These are phyloP conservation scores for Poecile montanus DNA, from an alignment of 2,797 vertebrate genomes.

Conservation along the genomic window DNA sequence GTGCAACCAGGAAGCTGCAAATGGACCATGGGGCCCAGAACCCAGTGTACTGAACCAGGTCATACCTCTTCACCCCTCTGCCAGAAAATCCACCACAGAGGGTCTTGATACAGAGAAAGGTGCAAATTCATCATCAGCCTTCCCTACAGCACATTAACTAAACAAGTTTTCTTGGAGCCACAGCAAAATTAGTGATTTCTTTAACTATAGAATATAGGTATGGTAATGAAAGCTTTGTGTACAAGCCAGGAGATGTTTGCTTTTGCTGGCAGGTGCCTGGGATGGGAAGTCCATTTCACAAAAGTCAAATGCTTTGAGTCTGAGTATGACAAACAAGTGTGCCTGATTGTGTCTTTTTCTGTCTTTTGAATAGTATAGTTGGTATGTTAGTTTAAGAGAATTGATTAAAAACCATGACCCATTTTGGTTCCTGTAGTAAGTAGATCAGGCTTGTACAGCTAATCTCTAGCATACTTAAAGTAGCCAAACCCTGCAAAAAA, in stretches of 20 bases:
- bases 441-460: background rate
- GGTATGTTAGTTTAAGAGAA: background rate
- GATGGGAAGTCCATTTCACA: background rate
- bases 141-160: background rate
- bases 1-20: constrained; percentile 4
- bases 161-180: background rate
- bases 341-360: background rate
- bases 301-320: background rate
- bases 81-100: background rate
- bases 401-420: fast-evolving
- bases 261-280: background rate
- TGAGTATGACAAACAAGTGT: background rate
- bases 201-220: background rate
- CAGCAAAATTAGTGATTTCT: background rate
- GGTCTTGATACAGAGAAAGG: background rate
- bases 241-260: background rate
- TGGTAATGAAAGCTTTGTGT: background rate
- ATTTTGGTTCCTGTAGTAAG: background rate
- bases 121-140: background rate
- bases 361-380: background rate
- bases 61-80: background rate
- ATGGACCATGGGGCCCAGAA: fast-evolving
- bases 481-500: background rate
- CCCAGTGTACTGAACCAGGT: background rate
- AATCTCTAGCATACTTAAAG: background rate